phyloP scores from a whole-genome alignment of 2,888 invertebrate species.

The Galerucella pusilla region DNA sequence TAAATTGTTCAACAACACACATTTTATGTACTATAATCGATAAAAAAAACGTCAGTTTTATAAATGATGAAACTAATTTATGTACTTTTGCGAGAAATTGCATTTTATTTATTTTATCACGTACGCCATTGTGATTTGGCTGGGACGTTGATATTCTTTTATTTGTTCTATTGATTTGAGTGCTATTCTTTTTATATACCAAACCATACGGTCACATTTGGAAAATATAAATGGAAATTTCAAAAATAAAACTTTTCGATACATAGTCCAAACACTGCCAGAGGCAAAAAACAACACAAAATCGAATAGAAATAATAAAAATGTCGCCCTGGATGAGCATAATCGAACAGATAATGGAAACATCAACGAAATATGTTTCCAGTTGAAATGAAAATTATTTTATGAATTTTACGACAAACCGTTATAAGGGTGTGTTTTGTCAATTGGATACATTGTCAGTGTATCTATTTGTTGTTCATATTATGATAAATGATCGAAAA shows the following conservation, averaged over 20 bases:
- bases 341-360: conserved; percentile 34
- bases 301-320: conserved; percentile 36
- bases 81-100: background rate
- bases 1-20: too few relatives aligned
- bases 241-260: conserved; percentile 34
- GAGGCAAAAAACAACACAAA: conserved; percentile 27
- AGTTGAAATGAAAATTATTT: conserved; percentile 15
- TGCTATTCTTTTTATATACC: conserved; percentile 25
- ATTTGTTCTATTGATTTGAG: conserved; percentile 34
- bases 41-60: too few relatives aligned
- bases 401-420: conserved; percentile 3
- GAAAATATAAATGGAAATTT: conserved; percentile 35
- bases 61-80: too few relatives aligned
- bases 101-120: background rate
- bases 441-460: background rate
- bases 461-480: conserved; percentile 4
- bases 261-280: conserved; percentile 27
- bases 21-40: too few relatives aligned
- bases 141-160: conserved; percentile 25
- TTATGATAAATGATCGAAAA: background rate
- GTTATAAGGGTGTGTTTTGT: conserved; percentile 2
- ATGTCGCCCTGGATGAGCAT: conserved; percentile 30
- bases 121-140: conserved; percentile 1
- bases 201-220: conserved; percentile 31
- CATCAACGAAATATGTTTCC: conserved; percentile 29